Evolutionary conservation across 2,888 invertebrate genomes (phyloP), one percentile per base, ranked within the genome.

Genomic region (Automeris io): DNA sequence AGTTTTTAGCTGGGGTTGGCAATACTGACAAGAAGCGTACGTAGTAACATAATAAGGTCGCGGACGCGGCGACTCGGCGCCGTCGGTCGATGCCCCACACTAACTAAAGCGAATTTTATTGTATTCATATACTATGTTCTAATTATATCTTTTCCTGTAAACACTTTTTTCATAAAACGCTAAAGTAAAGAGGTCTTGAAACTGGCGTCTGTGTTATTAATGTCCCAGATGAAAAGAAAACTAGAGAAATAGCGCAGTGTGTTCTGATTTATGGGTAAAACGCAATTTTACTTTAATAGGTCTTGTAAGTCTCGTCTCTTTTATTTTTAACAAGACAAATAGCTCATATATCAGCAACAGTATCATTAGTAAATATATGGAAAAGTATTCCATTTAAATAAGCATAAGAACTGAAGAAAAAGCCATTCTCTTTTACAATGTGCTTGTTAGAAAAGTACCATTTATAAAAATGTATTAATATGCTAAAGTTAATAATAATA

Each of bases 31-130:
- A 16, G 29, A 29, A 29, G 16, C 29, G 29, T 29, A 19, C 19
- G 59, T 46, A 48, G 69, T 69, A 80, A n/a, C n/a, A n/a, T n/a
- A n/a, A 78, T 78, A 80, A 77, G 81, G 80, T 74, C 78, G 73
- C 70, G 76, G 67, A 67, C 70, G 75, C 77, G 78, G 73, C 78
- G 61, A 51, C 60, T 46, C 61, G 77, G 78, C 79, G 79, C 77
- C 57, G 44, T 49, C 76, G 72, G 71, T 68, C 77, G 71, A 61
- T 77, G 73, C 75, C 77, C 72, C 56, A 47, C 54, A 50, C 56
- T 55, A 61, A 58, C 61, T 59, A 60, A 64, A 70, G 61, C 66
- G 58, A 65, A 67, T 65, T 70, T 61, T 64, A 63, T 57, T 55
- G 48, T 56, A 58, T 56, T 56, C 57, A 58, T 47, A 47, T 46